Evolutionary conservation across 2,797 vertebrate species (phyloP), one percentile per base, ranked within the genome.

Genomic region (Cirrhinus molitorella): DNA sequence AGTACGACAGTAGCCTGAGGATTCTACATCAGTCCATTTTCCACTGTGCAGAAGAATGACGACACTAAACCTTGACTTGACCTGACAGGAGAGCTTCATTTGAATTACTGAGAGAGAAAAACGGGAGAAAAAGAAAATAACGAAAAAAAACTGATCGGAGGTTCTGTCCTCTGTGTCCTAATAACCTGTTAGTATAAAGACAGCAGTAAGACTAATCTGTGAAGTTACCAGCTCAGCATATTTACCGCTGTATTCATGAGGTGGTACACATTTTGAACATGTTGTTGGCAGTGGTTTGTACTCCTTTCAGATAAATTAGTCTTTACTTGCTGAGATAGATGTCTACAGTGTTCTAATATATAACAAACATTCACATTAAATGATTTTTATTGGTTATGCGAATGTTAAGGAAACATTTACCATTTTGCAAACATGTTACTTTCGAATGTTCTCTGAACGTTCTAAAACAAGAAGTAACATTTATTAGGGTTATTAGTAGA

Each of bases 171-270:
- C 21, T 59, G 34, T 43, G 53, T 76, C 14, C 34, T 76, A 40
- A 57, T 59, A 23, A 76, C 34, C 53, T 13, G 16, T 59, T 13
- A 11, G 40, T 47, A 70, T 13, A 70, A 70, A 40, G n/a, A 47
- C 67, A 70, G 40, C 67, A 25, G 40, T 19, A n/a, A 40, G 31
- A 51, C 57, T 55, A 75, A 75, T 57, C 67, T 23, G 40, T 67
- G 31, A 40, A 37, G 63, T 66, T 75, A 75, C 72, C 72, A 57
- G 13, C 72, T 73, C 70, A 73, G 70, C 70, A 73, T 73, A 49
- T 55, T 53, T 13, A 53, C 70, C 16, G 2, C 45, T 45, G 40
- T 5, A 25, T 47, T 23, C 40, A n/a, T 68, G 23, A 55, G 28
- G 28, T n/a, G 49, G 37, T 23, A 23, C 55, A 61, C 25, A 8